Conservation (phyloP, 2,113 vertebrate genomes). For the Triplophysa dalaica region DNA sequence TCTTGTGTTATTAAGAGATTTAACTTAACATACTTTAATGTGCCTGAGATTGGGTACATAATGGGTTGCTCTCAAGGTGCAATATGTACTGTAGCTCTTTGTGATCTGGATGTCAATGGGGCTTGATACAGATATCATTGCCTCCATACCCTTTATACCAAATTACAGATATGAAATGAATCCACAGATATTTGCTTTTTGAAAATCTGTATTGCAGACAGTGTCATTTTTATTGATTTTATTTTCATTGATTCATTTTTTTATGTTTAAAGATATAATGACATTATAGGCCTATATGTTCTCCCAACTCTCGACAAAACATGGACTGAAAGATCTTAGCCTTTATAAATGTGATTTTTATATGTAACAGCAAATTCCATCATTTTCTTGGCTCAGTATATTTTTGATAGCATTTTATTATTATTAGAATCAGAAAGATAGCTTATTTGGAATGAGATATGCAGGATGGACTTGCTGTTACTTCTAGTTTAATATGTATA, state of each 20-base stretch:
- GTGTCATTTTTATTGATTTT: background rate
- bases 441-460: background rate
- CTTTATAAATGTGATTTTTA: constrained; percentile 21
- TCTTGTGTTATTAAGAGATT: background rate
- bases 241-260: background rate
- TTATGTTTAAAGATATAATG: background rate
- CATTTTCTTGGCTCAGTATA: constrained; percentile 25
- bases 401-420: constrained; percentile 32
- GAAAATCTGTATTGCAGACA: background rate
- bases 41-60: constrained; percentile 49
- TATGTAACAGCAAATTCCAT: constrained; percentile 20
- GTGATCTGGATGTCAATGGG: constrained; percentile 38
- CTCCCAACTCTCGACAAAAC: background rate
- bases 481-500: constrained; percentile 32
- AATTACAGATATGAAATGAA: background rate
- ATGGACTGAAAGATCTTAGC: constrained; percentile 15
- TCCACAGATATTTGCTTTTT: background rate
- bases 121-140: constrained; percentile 10
- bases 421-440: background rate
- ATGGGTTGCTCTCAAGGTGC: constrained; percentile 34
- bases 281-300: constrained; percentile 31
- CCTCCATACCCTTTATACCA: background rate
- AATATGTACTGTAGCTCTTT: constrained; percentile 46
- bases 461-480: constrained; percentile 15
- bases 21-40: constrained; percentile 30